Base-by-base conservation (phyloP, 2,888 invertebrate species). In the Sinodicranocentrus sp. region DNA sequence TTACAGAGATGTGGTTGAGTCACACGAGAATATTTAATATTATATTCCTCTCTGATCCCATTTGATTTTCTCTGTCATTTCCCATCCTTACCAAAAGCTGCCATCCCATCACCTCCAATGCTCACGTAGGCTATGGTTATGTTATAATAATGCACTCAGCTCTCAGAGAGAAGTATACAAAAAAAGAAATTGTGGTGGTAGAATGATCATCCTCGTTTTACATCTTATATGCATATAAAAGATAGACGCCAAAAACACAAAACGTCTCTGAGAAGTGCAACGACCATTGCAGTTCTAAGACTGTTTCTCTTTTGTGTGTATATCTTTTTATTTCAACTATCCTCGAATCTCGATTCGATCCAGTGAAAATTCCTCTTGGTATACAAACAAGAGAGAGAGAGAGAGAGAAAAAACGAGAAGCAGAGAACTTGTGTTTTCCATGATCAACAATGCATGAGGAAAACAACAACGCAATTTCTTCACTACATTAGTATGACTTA, bases 401-500 rank as follows among this genome's bases (percentile, higher is more conserved):
- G 39, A 39, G 21, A 33, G 0, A 17, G 48, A 33, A 44, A 21
- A 33, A 19, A 54, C 71, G 26, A 43, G 21, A 28, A 39, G 2
- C 28, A 17, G 33, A 71, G 21, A 15, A 48, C 19, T n/a, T 23
- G 52, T 39, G n/a, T 44, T 17, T 54, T 28, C 21, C 43, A 25
- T 25, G 8, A 72, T 59, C 43, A 54, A 57, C 72, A 72, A 59
- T 72, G 23, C 33, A 19, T 43, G 39, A 44, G 57, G 17, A 61
- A 61, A 73, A 61, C 26, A 73, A 61, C 61, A 21, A 73, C 61
- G 73, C 73, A 73, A 25, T 73, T 73, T 73, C 61, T 44, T 63
- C 19, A n/a, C 33, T 26, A 13, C 39, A 39, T 39, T 65, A 23
- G 33, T 63, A 26, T 8, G 25, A 17, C 23, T 26, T 63, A 43